Evolutionary conservation across 2,113 vertebrate species (phyloP).

Genomic region (Cacatua alba): DNA sequence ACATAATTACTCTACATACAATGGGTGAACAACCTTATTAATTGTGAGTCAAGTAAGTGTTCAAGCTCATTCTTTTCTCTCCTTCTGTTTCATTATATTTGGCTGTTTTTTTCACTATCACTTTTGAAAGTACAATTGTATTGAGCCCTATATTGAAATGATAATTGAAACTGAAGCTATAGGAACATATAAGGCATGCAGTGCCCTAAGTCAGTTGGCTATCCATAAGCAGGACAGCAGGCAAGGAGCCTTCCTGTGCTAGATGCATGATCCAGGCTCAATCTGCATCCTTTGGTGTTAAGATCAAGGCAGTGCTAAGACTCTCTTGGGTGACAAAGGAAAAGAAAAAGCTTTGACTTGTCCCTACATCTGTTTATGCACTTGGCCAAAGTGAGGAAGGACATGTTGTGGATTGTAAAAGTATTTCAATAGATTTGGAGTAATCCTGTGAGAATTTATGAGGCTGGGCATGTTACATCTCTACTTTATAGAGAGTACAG

Average conservation of each 20-base stretch:
- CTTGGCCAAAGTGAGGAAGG: background rate
- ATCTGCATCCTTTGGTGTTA: background rate
- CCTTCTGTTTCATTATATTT: background rate
- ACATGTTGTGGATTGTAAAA: background rate
- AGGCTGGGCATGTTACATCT: background rate
- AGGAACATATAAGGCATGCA: background rate
- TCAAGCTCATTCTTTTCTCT: background rate
- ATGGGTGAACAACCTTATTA: conserved; percentile 5
- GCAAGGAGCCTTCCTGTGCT: background rate
- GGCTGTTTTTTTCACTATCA: background rate
- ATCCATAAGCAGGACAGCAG: background rate
- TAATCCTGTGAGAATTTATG: background rate
- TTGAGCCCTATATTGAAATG: background rate
- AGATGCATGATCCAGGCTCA: background rate
- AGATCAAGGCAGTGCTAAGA: background rate
- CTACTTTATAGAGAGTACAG: background rate
- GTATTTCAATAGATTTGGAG: background rate
- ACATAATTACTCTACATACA: conserved; percentile 37
- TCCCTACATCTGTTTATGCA: background rate
- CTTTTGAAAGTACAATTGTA: background rate
- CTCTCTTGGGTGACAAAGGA: background rate
- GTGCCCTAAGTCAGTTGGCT: background rate
- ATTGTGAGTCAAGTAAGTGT: background rate
- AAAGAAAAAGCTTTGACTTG: background rate
- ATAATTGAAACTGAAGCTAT: background rate